A percentile compares a stretch with the other conserved stretches of the same genome.
phyloP scores from a whole-genome alignment of 2,113 vertebrate genomes.

The Hydropotes inermis region DNA sequence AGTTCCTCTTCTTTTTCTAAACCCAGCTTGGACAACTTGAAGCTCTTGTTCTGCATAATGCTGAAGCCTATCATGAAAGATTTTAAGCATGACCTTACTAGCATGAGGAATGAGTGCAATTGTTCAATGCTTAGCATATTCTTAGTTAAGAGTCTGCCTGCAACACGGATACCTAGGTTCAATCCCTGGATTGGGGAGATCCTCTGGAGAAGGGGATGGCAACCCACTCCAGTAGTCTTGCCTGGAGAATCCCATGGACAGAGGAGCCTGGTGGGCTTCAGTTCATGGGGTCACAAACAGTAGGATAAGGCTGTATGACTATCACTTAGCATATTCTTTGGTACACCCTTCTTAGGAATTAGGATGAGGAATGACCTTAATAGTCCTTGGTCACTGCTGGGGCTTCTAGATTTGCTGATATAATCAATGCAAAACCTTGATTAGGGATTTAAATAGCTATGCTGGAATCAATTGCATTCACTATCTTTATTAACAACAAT shows the following conservation, averaged over 20 bases:
- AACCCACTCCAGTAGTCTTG: background rate
- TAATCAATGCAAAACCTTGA: background rate
- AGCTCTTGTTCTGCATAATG: background rate
- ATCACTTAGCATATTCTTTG: background rate
- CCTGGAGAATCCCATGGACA: background rate
- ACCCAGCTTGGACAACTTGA: background rate
- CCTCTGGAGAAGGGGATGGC: background rate
- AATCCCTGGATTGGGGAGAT: background rate
- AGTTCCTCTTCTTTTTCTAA: background rate
- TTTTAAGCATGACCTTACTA: background rate
- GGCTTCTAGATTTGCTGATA: background rate
- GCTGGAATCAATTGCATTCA: background rate
- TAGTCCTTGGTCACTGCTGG: background rate
- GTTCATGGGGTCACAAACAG: background rate
- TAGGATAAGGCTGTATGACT: background rate
- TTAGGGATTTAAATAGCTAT: background rate
- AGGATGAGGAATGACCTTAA: background rate
- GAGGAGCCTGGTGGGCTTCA: background rate
- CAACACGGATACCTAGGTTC: rapidly evolving
- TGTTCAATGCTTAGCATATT: background rate
- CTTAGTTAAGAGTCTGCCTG: background rate
- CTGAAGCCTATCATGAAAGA: background rate
- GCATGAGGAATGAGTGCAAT: background rate
- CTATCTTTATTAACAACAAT: background rate
- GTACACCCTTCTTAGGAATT: background rate